These are phyloP conservation scores for Gonatopus flavifemur DNA, from an alignment of 1,140 invertebrate species.

Conservation along the genomic window DNA sequence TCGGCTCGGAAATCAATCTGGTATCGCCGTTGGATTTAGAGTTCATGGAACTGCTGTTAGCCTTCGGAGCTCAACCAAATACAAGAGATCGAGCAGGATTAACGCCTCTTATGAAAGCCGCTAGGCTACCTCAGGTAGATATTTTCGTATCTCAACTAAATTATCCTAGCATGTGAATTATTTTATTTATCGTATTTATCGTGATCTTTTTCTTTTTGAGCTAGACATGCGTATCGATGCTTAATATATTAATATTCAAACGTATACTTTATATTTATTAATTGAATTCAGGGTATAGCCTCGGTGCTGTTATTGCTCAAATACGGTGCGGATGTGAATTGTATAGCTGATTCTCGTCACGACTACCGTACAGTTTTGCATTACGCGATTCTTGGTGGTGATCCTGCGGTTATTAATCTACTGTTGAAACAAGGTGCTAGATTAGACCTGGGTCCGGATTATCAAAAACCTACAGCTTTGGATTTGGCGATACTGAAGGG, in stretches of 20 bases:
- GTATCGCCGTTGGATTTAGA: slow-evolving; percentile 76
- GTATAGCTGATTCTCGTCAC: slow-evolving; percentile 76
- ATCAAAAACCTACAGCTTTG: slow-evolving; percentile 80
- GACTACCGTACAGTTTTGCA: slow-evolving; percentile 83
- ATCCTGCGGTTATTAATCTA: slow-evolving; percentile 76
- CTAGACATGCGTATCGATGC: no score
- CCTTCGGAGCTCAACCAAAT: slow-evolving; percentile 84
- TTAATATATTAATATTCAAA: no score
- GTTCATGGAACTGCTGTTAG: slow-evolving; percentile 78
- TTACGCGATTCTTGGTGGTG: slow-evolving; percentile 83
- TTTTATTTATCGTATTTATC: not conserved
- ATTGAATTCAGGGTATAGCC: slow-evolving; percentile 71
- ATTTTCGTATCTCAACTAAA: not conserved
- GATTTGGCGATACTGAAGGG: slow-evolving; percentile 84
- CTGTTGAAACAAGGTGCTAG: slow-evolving; percentile 78
- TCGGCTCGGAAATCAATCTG: slow-evolving; percentile 87
- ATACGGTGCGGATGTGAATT: slow-evolving; percentile 80
- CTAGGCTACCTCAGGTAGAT: slow-evolving; percentile 71
- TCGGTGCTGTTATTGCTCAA: slow-evolving; percentile 76
- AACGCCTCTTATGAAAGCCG: slow-evolving; percentile 86
- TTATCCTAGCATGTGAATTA: not conserved
- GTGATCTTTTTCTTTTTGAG: no score
- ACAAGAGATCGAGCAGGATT: slow-evolving; percentile 80
- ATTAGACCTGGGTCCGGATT: slow-evolving; percentile 64
- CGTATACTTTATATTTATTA: no score